A percentile compares a stretch with the other conserved stretches of the same genome.
Evolutionary conservation across 2,113 vertebrate genomes (phyloP).

Genomic region (Urocitellus parryii): DNA sequence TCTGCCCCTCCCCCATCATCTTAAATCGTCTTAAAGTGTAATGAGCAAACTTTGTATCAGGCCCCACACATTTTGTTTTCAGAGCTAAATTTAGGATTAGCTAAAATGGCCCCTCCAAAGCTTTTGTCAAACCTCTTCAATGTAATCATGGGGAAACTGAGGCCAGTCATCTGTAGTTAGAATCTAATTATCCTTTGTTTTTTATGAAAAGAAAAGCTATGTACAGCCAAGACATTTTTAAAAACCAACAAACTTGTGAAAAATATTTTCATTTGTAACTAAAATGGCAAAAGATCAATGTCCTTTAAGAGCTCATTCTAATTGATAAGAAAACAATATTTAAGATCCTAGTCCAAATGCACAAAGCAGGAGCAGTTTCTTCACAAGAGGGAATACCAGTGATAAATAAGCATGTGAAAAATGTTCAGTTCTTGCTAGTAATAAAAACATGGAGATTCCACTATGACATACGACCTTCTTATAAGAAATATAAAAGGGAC

Average conservation of each 20-base stretch:
- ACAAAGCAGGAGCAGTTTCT: constrained; percentile 2
- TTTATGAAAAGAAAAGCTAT: background rate
- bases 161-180: background rate
- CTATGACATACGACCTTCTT: background rate
- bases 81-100: constrained; percentile 73
- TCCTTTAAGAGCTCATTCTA: constrained; percentile 46
- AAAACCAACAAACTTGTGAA: constrained; percentile 26
- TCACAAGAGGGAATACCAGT: background rate
- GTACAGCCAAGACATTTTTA: constrained; percentile 20
- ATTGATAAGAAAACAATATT: constrained; percentile 57
- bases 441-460: background rate
- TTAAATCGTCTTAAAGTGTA: constrained; percentile 60
- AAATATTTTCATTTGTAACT: constrained; percentile 55
- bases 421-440: background rate
- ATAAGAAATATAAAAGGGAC: background rate
- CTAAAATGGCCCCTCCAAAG: constrained; percentile 63
- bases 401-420: constrained; percentile 16
- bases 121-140: constrained; percentile 67
- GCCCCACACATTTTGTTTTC: constrained; percentile 44
- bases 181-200: background rate
- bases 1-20: background rate
- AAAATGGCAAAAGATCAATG: background rate
- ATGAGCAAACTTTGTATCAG: constrained; percentile 59
- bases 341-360: constrained; percentile 33
- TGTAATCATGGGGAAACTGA: constrained; percentile 42